These are phyloP conservation scores for Drosophila persimilis DNA, from an alignment of 1,140 invertebrate species.

Conservation along the genomic window DNA sequence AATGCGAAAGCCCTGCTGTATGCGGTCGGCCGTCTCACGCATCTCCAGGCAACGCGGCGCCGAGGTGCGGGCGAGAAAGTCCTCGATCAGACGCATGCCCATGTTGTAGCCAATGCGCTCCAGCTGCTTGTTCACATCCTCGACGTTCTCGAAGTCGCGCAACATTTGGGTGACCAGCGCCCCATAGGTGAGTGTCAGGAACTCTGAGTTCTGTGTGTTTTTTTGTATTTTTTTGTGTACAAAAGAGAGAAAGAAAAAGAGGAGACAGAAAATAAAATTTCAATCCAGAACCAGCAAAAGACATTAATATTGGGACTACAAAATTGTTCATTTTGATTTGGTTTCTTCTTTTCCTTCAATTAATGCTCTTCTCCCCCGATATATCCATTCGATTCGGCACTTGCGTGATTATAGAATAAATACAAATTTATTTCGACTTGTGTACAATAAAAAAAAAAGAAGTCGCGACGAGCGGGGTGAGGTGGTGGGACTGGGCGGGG, in stretches of 20 bases:
- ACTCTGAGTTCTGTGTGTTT: slow-evolving; percentile 93
- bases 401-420: slow-evolving; percentile 36
- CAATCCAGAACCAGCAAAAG: slow-evolving; percentile 31
- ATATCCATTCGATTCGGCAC: too few species aligned
- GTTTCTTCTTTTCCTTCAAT: not conserved
- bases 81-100: slow-evolving; percentile 98
- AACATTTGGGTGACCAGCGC: slow-evolving; percentile 97
- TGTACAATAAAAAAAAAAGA: slow-evolving; percentile 17
- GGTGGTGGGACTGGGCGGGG: not conserved
- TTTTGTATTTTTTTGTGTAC: slow-evolving; percentile 20
- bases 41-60: slow-evolving; percentile 96
- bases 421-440: slow-evolving; percentile 52
- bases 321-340: not conserved
- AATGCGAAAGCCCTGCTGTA: slow-evolving; percentile 92
- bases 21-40: slow-evolving; percentile 98
- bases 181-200: slow-evolving; percentile 99
- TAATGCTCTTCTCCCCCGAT: too few species aligned
- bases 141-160: slow-evolving; percentile 98
- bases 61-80: slow-evolving; percentile 96
- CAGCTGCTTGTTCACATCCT: slow-evolving; percentile 97
- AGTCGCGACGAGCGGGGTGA: not conserved
- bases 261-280: slow-evolving; percentile 41
- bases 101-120: slow-evolving; percentile 99
- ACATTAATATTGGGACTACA: slow-evolving; percentile 6
- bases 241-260: slow-evolving; percentile 21